Evolutionary conservation across 2,797 vertebrate genomes (phyloP).

Genomic region (Paratrypauchen microcephalus): DNA sequence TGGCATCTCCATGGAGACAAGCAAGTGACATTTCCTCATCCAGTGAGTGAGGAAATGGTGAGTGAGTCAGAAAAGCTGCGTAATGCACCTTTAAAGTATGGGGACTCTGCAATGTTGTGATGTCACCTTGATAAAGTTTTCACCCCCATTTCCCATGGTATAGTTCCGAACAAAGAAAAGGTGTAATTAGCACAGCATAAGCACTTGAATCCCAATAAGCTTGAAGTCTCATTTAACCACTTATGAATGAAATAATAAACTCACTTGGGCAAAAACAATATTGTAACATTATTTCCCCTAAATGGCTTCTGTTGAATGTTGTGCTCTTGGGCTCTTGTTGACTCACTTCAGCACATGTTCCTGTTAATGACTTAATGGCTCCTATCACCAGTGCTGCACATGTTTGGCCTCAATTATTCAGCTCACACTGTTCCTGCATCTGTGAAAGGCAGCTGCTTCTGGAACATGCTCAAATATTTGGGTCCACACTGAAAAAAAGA

Average conservation of each 20-base stretch:
- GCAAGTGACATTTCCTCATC: too few relatives aligned
- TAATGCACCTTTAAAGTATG: too few relatives aligned
- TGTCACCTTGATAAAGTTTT: too few relatives aligned
- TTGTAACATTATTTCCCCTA: background rate
- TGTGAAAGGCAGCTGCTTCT: background rate
- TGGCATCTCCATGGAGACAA: too few relatives aligned
- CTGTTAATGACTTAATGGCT: background rate
- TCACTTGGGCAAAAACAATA: background rate
- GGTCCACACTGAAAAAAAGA: background rate
- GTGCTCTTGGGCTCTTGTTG: background rate
- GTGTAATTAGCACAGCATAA: too few relatives aligned
- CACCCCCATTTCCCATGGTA: too few relatives aligned
- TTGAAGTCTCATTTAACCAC: background rate
- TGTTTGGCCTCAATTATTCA: conserved; percentile 5
- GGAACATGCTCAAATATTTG: background rate
- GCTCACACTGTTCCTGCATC: background rate
- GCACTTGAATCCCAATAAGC: too few relatives aligned
- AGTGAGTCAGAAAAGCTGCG: too few relatives aligned
- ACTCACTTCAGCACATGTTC: background rate
- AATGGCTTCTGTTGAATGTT: background rate
- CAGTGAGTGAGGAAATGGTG: too few relatives aligned
- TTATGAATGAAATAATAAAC: background rate
- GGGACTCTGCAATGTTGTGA: too few relatives aligned
- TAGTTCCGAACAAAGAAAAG: too few relatives aligned
- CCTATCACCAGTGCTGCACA: background rate